These are phyloP conservation scores for Lepidostoma basale DNA, from an alignment of 1,140 invertebrate genomes.

Conservation along the genomic window DNA sequence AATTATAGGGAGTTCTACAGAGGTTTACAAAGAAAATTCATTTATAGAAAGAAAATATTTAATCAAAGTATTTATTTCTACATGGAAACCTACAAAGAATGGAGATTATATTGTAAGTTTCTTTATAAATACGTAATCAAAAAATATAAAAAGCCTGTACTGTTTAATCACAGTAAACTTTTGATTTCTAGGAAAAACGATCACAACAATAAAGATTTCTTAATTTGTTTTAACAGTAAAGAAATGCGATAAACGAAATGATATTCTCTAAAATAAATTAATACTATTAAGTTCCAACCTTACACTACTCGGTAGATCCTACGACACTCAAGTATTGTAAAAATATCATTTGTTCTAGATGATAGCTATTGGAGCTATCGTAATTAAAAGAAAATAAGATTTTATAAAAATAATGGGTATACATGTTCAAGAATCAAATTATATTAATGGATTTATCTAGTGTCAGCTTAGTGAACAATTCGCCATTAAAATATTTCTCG, in stretches of 20 bases:
- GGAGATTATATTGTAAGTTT: background rate
- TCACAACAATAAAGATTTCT: background rate
- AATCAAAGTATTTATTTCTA: background rate
- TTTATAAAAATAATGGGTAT: too few species aligned
- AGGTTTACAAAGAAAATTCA: background rate
- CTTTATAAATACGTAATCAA: constrained; percentile 3
- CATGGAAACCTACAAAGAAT: background rate
- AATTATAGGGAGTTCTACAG: background rate
- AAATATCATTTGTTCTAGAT: too few species aligned
- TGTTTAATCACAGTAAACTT: background rate
- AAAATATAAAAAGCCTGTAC: constrained; percentile 15
- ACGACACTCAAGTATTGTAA: too few species aligned
- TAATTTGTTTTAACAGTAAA: background rate
- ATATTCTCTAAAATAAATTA: too few species aligned
- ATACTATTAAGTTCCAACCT: too few species aligned
- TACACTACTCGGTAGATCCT: too few species aligned
- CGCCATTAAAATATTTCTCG: too few species aligned
- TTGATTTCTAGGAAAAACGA: background rate
- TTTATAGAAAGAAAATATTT: background rate
- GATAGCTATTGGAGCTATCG: too few species aligned
- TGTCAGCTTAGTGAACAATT: background rate
- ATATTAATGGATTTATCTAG: too few species aligned
- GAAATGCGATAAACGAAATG: background rate
- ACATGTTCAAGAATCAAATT: too few species aligned
- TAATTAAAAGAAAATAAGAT: too few species aligned